Conservation (phyloP, 2,888 invertebrate genomes). For the Drosophila affinis region DNA sequence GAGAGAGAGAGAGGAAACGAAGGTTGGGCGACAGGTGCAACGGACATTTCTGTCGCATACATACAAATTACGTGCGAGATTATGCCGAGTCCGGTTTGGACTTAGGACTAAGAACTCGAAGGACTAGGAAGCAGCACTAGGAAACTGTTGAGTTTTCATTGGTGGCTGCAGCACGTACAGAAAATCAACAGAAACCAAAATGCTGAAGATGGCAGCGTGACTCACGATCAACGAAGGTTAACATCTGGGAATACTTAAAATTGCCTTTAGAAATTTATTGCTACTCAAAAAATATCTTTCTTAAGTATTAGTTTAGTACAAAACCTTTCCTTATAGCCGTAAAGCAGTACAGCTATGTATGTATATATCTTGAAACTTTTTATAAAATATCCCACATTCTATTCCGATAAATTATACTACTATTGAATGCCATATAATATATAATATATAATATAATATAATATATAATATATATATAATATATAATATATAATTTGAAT, state of each 20-base stretch:
- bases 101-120: conserved; percentile 37
- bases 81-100: conserved; percentile 61
- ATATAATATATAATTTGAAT: no score
- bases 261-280: no score
- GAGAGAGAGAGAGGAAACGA: neutral
- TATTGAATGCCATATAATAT: no score
- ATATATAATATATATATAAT: no score
- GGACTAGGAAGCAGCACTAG: neutral
- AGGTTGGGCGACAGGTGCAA: conserved; percentile 66
- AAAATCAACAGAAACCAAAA: conserved; percentile 30
- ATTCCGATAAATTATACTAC: no score
- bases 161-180: conserved; percentile 39
- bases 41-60: conserved; percentile 76
- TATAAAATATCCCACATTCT: no score
- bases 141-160: conserved; percentile 9
- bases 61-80: conserved; percentile 79
- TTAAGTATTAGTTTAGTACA: no score
- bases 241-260: neutral
- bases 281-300: no score
- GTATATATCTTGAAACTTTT: no score
- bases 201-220: conserved; percentile 13
- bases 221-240: neutral
- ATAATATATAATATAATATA: no score
- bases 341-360: no score
- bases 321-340: no score